Evolutionary conservation across 30 jellyfish, hydroid and myxozoan species (phyloP).

Genomic region (Pelagia noctiluca): DNA sequence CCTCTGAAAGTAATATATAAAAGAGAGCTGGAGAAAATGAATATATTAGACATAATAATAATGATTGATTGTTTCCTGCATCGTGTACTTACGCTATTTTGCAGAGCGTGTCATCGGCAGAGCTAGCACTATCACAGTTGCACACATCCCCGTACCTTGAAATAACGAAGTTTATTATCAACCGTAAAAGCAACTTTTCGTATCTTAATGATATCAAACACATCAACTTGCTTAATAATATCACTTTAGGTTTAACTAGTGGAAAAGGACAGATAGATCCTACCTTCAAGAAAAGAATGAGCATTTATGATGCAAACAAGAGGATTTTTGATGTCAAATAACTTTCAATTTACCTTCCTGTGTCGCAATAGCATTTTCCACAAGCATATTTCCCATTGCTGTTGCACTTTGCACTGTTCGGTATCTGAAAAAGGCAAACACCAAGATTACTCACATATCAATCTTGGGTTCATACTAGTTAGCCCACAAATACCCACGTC

Average conservation of each 20-base stretch:
- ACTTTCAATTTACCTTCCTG: slow-evolving; percentile 56
- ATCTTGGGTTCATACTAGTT: too few species aligned
- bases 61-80: background rate
- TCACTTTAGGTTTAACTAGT: too few species aligned
- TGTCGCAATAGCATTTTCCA: slow-evolving; percentile 82
- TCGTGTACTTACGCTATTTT: slow-evolving; percentile 55
- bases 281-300: slow-evolving; percentile 1
- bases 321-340: background rate
- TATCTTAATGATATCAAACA: background rate
- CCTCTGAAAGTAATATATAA: too few species aligned
- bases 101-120: slow-evolving; percentile 68
- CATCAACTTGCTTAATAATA: too few species aligned
- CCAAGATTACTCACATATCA: background rate
- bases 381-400: slow-evolving; percentile 74
- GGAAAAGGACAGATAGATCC: slow-evolving; percentile 14
- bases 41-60: background rate
- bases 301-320: background rate
- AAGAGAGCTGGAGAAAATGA: too few species aligned
- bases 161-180: background rate
- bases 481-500: too few species aligned
- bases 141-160: slow-evolving; percentile 71
- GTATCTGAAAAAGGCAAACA: slow-evolving; percentile 2
- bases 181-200: background rate
- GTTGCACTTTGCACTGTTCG: slow-evolving; percentile 70
- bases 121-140: slow-evolving; percentile 55